Conservation (phyloP, 1,140 invertebrate species). For the Drosophila mojavensis region DNA sequence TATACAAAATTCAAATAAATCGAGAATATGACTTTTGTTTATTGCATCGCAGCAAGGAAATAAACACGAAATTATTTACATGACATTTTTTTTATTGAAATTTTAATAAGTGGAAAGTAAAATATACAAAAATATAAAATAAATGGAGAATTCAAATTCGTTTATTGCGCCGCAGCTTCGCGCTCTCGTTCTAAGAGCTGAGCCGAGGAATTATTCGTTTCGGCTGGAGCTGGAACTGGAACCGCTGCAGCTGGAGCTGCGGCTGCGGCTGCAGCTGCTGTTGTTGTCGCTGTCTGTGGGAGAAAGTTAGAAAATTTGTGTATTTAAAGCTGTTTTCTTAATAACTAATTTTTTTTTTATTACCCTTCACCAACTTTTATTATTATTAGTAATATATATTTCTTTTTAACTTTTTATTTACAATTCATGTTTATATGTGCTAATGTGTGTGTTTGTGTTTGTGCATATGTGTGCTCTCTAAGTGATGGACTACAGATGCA, state of each 20-base stretch:
- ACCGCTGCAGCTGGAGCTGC: slow-evolving; percentile 5
- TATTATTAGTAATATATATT: slow-evolving; percentile 46
- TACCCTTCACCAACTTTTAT: slow-evolving; percentile 54
- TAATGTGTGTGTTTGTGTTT: slow-evolving; percentile 45
- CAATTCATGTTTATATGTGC: slow-evolving; percentile 64
- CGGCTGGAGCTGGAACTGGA: neutral
- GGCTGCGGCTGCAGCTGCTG: slow-evolving; percentile 10
- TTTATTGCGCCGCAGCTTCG: slow-evolving; percentile 51
- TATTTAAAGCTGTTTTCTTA: slow-evolving; percentile 16
- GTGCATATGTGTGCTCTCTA: slow-evolving; percentile 22
- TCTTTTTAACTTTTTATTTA: slow-evolving; percentile 60
- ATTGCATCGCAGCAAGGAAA: too few species aligned
- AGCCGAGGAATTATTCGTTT: slow-evolving; percentile 47
- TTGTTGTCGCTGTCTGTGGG: slow-evolving; percentile 25
- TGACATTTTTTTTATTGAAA: too few species aligned
- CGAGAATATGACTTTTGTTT: too few species aligned
- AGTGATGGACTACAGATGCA: slow-evolving; percentile 11
- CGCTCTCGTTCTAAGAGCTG: slow-evolving; percentile 63
- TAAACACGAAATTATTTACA: too few species aligned
- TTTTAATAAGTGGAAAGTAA: slow-evolving; percentile 5
- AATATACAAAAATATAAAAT: neutral
- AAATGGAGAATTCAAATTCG: slow-evolving; percentile 10
- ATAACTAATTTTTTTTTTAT: slow-evolving; percentile 1
- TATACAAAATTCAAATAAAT: too few species aligned
- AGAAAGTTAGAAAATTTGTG: slow-evolving; percentile 1